phyloP scores from a whole-genome alignment of 2,888 invertebrate genomes.

The Papilio elwesi region DNA sequence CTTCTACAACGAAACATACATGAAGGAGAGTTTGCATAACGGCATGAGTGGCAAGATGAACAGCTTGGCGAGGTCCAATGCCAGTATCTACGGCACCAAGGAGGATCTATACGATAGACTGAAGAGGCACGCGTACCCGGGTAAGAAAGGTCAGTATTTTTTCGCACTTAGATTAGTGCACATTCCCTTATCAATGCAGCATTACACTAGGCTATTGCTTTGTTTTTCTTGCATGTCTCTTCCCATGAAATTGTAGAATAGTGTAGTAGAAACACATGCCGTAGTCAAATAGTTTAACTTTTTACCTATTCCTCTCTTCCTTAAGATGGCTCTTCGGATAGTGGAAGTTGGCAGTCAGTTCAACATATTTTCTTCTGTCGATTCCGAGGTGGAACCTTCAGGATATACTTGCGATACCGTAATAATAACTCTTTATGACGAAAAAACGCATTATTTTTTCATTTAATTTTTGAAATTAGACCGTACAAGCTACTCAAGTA shows the following conservation, averaged over 20 bases:
- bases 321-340: too few relatives aligned
- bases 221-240: neutral
- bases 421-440: too few relatives aligned
- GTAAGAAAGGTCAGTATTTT: constrained; percentile 93
- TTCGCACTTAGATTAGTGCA: constrained; percentile 74
- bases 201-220: constrained; percentile 43
- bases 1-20: constrained; percentile 97
- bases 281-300: neutral
- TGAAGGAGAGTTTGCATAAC: constrained; percentile 96
- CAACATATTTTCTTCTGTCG: too few relatives aligned
- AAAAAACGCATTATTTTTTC: too few relatives aligned
- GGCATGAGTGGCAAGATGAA: constrained; percentile 95
- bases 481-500: too few relatives aligned
- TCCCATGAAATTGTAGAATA: neutral
- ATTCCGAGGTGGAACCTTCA: too few relatives aligned
- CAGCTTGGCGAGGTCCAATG: constrained; percentile 95
- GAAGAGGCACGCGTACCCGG: constrained; percentile 96
- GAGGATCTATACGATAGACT: constrained; percentile 97
- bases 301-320: too few relatives aligned
- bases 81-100: constrained; percentile 97
- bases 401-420: too few relatives aligned
- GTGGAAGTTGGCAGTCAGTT: too few relatives aligned
- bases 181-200: constrained; percentile 62
- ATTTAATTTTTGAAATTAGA: too few relatives aligned
- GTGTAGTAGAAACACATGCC: neutral